Conservation (phyloP, 53 echinoderm and acorn worm genomes). For the Holothuria scabra region DNA sequence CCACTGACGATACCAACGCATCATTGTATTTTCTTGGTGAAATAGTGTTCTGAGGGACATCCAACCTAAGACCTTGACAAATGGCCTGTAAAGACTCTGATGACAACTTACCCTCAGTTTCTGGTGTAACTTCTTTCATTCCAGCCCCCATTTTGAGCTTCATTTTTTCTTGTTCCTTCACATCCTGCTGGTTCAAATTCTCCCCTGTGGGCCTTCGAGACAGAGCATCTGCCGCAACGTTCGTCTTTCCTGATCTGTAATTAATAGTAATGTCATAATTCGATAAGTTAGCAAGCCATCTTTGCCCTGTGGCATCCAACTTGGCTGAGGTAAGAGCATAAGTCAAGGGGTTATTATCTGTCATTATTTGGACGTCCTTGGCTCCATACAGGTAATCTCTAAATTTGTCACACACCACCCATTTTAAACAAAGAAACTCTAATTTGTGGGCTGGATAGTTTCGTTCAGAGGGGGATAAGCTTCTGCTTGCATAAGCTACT, state of each 20-base stretch:
- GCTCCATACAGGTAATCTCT: slow-evolving; percentile 59
- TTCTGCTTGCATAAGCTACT: slow-evolving; percentile 7
- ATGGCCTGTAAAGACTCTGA: too few species aligned
- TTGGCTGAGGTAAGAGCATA: slow-evolving; percentile 61
- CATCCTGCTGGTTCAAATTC: background rate
- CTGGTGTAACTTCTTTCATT: too few species aligned
- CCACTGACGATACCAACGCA: background rate
- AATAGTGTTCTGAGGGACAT: too few species aligned
- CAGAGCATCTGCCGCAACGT: slow-evolving; percentile 70
- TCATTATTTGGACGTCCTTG: slow-evolving; percentile 55
- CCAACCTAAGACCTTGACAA: too few species aligned
- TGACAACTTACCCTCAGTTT: too few species aligned
- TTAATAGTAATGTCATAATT: slow-evolving; percentile 58
- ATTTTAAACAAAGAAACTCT: slow-evolving; percentile 65
- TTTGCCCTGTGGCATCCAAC: slow-evolving; percentile 65
- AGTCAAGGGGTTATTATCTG: slow-evolving; percentile 68
- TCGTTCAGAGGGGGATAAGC: slow-evolving; percentile 8
- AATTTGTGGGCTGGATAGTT: slow-evolving; percentile 69
- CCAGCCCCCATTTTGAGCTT: background rate
- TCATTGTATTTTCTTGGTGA: too few species aligned
- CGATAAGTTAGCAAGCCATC: slow-evolving; percentile 63
- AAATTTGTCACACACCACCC: slow-evolving; percentile 68
- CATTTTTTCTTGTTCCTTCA: background rate
- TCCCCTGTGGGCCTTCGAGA: slow-evolving; percentile 54
- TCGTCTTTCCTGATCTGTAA: slow-evolving; percentile 58